Conservation (phyloP, 2,113 vertebrate genomes). For the Suncus etruscus region DNA sequence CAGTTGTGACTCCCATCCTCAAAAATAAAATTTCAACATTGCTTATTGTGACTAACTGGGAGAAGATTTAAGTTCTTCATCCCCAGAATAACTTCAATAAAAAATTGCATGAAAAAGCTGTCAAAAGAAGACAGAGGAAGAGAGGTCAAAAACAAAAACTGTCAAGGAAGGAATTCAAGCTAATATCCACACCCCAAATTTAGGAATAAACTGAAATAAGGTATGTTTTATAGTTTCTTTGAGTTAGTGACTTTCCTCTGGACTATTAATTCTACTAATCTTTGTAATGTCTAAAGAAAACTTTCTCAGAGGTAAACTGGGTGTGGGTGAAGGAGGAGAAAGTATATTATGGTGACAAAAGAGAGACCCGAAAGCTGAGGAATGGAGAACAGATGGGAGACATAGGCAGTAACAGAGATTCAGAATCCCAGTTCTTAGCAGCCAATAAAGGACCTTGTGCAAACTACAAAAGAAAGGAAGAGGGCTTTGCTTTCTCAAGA, state of each 20-base stretch:
- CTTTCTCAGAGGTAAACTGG: not conserved
- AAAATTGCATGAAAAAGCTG: not conserved
- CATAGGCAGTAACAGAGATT: not conserved
- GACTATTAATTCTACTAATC: not conserved
- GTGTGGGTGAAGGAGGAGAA: not conserved
- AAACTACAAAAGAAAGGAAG: conserved; percentile 36
- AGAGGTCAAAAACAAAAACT: not conserved
- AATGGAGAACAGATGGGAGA: not conserved
- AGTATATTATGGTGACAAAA: too few species aligned
- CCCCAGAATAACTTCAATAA: not conserved
- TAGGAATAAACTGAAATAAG: not conserved
- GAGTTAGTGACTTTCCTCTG: fast-evolving
- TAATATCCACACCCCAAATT: not conserved
- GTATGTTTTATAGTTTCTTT: fast-evolving
- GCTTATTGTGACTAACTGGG: too few species aligned
- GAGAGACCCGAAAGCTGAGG: not conserved
- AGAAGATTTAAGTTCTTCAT: not conserved
- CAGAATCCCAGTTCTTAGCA: not conserved
- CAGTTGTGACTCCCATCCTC: too few species aligned
- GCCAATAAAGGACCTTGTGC: not conserved
- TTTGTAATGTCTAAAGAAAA: not conserved
- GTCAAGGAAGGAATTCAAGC: not conserved
- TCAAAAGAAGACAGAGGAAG: not conserved
- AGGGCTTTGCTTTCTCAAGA: conserved; percentile 59
- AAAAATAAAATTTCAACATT: too few species aligned